Conservation (phyloP, 1,140 invertebrate genomes). For the Schlechtendalia chinensis region DNA sequence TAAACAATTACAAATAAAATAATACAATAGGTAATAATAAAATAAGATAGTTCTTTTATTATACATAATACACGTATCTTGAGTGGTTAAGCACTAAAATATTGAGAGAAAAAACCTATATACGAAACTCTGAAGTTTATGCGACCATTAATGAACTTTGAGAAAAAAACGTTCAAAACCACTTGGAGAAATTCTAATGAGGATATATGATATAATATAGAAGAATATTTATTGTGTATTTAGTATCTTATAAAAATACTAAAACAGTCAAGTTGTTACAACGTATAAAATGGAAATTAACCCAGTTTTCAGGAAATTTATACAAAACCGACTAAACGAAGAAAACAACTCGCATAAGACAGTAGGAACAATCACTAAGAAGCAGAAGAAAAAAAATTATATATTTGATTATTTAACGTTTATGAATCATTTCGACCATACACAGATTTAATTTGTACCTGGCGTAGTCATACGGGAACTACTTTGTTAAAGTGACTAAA, state of each 20-base stretch:
- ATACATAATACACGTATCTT: background rate
- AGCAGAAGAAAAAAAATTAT: no score
- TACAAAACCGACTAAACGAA: background rate
- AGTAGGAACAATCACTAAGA: no score
- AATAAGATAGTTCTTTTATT: no score
- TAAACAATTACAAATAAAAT: no score
- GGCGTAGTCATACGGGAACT: background rate
- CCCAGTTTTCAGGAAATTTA: background rate
- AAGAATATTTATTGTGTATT: background rate
- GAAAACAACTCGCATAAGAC: no score
- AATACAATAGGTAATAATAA: no score
- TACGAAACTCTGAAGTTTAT: conserved; percentile 21
- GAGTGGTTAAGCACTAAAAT: background rate
- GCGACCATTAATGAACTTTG: conserved; percentile 13
- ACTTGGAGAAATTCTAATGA: background rate
- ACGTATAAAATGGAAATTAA: background rate
- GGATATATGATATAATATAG: background rate
- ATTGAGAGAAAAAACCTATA: conserved; percentile 11
- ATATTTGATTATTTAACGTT: no score
- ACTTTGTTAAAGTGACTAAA: background rate
- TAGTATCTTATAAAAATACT: conserved; percentile 11
- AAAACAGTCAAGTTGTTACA: background rate
- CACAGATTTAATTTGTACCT: background rate
- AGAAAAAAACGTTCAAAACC: conserved; percentile 16
- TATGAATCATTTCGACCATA: background rate